Evolutionary conservation across 2,113 vertebrate genomes (phyloP), one percentile per base, ranked within the genome.

Genomic region (Ictalurus punctatus): DNA sequence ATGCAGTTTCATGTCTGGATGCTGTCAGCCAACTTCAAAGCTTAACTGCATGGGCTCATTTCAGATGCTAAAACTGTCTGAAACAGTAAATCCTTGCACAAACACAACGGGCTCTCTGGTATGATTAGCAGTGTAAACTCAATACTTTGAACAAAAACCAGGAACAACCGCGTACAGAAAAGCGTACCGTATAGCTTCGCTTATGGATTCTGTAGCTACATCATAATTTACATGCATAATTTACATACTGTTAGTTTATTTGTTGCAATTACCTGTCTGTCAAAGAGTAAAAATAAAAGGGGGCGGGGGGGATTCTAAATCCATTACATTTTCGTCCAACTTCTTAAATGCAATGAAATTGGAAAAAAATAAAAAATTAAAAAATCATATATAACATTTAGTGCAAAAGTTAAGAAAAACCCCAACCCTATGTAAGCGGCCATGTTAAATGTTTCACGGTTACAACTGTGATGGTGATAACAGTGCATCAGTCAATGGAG

Each of bases 11-110:
- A 9, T 48, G 67, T 61, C 80, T 74, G 21, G 14, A 17, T 59
- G 81, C 67, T 25, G 16, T 88, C 67, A 37, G 65, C 1, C 17
- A 52, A 25, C 54, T 76, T 88, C 67, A 88, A 84, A 74, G 67
- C 87, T 83, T 12, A 9, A 37, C n/a, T 71, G 67, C 67, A 88
- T 59, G 54, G 25, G 30, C 65, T 73, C 54, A 76, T 88, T 58
- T 74, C 37, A 37, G 10, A 52, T 76, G 69, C 54, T 88, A 84
- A 88, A 61, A 56, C 59, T 63, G 40, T 52, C 73, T 34, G 48
- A 87, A 27, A n/a, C 80, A 63, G 87, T 76, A 88, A 88, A 84
- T 84, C 81, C 87, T 73, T 58, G 16, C 54, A 74, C 37, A 83
- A 73, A 83, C 79, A 83, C 67, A 52, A 19, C 48, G 40, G 4